phyloP scores from a whole-genome alignment of 2,113 vertebrate genomes.

The Hippocampus comes region DNA sequence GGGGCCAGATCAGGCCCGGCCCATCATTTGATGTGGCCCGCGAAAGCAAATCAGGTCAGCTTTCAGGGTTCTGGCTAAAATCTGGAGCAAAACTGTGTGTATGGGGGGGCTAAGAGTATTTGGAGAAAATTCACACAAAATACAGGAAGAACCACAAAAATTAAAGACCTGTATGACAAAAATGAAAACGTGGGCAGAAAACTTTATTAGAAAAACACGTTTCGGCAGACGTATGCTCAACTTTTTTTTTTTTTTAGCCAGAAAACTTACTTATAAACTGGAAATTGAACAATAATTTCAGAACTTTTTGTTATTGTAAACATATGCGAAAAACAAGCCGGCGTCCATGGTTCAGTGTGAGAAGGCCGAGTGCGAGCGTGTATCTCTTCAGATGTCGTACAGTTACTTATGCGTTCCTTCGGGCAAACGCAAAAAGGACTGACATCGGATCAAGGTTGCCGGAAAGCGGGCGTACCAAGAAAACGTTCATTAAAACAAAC shows the following conservation, averaged over 20 bases:
- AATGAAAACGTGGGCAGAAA: conserved; percentile 17
- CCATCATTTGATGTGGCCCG: no score
- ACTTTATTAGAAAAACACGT: conserved; percentile 59
- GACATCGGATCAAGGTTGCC: background rate
- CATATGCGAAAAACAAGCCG: background rate
- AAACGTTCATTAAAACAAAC: no score
- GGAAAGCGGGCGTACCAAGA: background rate
- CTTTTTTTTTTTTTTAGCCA: conserved; percentile 14
- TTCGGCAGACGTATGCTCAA: conserved; percentile 44
- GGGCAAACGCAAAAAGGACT: background rate
- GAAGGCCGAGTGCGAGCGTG: conserved; percentile 30
- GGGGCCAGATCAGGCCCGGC: no score
- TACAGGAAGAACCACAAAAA: background rate
- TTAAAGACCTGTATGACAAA: background rate
- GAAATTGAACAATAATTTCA: conserved; percentile 32
- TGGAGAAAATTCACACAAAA: no score
- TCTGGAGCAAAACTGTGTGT: no score
- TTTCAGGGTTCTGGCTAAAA: no score
- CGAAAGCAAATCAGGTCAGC: no score
- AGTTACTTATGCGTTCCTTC: background rate
- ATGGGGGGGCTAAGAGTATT: no score
- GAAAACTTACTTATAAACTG: conserved; percentile 53
- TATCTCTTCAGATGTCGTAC: background rate
- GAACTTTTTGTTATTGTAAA: background rate
- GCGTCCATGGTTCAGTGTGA: conserved; percentile 3